A percentile compares a stretch with the other conserved stretches of the same genome.
Evolutionary conservation across 2,888 invertebrate genomes (phyloP).

Genomic region (Andricus curvator): DNA sequence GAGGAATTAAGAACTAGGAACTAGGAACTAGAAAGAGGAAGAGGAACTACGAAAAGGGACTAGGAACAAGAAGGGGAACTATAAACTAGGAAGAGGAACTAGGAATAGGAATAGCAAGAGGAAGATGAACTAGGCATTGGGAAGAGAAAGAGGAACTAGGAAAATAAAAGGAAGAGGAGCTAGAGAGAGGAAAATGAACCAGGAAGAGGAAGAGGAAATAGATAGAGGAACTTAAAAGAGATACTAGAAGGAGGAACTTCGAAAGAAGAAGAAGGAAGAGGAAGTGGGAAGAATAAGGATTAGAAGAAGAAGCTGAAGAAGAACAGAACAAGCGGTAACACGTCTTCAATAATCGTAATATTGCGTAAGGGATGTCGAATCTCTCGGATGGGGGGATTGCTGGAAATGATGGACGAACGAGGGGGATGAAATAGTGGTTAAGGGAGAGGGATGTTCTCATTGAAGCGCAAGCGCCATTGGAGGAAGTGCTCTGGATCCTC

Average conservation of each 20-base stretch:
- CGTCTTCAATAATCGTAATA: slow-evolving; percentile 26
- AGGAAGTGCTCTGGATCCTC: slow-evolving; percentile 63
- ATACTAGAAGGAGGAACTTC: too few species aligned
- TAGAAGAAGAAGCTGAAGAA: background rate
- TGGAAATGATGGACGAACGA: slow-evolving; percentile 53
- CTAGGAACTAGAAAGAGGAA: too few species aligned
- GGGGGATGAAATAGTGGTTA: slow-evolving; percentile 45
- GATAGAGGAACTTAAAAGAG: too few species aligned
- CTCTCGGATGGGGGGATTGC: slow-evolving; percentile 45
- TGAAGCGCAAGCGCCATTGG: slow-evolving; percentile 53
- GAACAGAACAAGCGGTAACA: background rate
- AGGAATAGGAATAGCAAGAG: too few species aligned
- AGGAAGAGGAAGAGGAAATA: too few species aligned
- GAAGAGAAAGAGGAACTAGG: too few species aligned
- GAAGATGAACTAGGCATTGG: too few species aligned
- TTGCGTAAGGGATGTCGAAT: slow-evolving; percentile 25
- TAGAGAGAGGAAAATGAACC: background rate
- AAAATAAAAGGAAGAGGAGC: too few species aligned
- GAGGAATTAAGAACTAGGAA: too few species aligned
- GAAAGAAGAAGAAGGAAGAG: background rate
- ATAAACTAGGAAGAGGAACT: too few species aligned
- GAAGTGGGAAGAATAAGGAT: background rate
- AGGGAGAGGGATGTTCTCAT: slow-evolving; percentile 45
- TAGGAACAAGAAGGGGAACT: too few species aligned
- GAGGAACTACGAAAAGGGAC: too few species aligned